Base-by-base conservation (phyloP, 2,888 invertebrate genomes). In the Hemaris fuciformis region DNA sequence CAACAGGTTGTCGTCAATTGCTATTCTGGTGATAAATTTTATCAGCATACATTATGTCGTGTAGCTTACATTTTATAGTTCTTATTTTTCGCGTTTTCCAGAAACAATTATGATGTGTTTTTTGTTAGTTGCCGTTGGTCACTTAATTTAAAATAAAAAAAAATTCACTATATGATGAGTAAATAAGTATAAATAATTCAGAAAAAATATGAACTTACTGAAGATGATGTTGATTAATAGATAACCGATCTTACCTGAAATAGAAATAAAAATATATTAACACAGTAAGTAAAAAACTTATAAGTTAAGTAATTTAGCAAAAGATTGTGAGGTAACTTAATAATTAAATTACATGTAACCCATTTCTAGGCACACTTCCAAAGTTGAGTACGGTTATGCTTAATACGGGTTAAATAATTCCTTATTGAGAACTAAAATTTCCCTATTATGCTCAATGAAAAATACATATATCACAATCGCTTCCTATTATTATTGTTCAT, bases 1-100 rank as follows among this genome's bases (percentile, higher is more conserved):
- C 77, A 79, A 80, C 81, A 77, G 72, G 76, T 75, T 74, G 74
- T 77, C 68, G 75, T 73, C 74, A 74, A 77, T 68, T 67, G 73
- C 62, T 72, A 72, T 70, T 77, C 69, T 71, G 61, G 65, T 68
- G 68, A 77, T 75, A 72, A 70, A 69, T 67, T 69, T 72, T 73
- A 73, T 74, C 68, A 72, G 69, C 53, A 46, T 25, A 42, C 48
- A 53, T 43, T 57, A 34, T 43, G 23, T 41, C 57, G 34, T 56
- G 45, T 45, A 45, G 56, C 57, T 53, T 53, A 53, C 53, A 31
- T 53, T 53, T 53, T 53, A 53, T 53, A 53, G 53, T 53, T 48
- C 15, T 48, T 27, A n/a, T 48, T 45, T 46, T 48, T 48, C 25
- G 27, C 48, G 48, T 15, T n/a, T 25, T 18, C 18, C 31, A 53